These are phyloP conservation scores for Mormoops blainvillei DNA, from an alignment of 2,113 vertebrate genomes.

Conservation along the genomic window DNA sequence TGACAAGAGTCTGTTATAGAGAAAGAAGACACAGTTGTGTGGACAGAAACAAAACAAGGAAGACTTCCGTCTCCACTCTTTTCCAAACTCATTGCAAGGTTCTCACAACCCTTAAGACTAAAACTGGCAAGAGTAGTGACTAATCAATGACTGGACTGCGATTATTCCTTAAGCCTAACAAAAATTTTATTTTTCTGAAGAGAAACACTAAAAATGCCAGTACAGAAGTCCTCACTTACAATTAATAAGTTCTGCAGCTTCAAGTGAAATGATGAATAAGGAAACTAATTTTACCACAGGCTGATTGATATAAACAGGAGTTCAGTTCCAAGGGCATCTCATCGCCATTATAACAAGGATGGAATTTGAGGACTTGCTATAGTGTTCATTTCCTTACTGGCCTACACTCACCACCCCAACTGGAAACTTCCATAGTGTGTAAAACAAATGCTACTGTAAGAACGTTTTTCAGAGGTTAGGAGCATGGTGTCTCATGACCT, in stretches of 20 bases:
- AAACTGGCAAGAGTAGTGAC: background rate
- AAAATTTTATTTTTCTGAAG: background rate
- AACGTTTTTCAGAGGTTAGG: background rate
- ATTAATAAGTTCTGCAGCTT: background rate
- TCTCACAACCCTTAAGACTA: background rate
- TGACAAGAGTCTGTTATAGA: background rate
- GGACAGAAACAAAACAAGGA: background rate
- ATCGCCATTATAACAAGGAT: background rate
- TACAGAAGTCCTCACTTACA: background rate
- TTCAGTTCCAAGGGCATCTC: background rate
- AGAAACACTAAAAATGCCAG: background rate
- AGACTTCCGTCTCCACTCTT: background rate
- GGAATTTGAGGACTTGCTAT: background rate
- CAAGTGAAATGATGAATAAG: background rate
- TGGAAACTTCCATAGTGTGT: background rate
- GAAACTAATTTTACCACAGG: background rate
- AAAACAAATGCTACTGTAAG: background rate
- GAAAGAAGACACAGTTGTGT: background rate
- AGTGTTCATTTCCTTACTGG: background rate
- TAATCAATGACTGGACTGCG: background rate
- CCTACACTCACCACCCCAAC: background rate
- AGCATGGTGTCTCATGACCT: background rate
- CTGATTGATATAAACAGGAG: background rate
- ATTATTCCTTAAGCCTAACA: background rate
- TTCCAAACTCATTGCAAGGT: background rate